Evolutionary conservation across 1,140 invertebrate species (phyloP).

Genomic region (Calephelis nemesis): DNA sequence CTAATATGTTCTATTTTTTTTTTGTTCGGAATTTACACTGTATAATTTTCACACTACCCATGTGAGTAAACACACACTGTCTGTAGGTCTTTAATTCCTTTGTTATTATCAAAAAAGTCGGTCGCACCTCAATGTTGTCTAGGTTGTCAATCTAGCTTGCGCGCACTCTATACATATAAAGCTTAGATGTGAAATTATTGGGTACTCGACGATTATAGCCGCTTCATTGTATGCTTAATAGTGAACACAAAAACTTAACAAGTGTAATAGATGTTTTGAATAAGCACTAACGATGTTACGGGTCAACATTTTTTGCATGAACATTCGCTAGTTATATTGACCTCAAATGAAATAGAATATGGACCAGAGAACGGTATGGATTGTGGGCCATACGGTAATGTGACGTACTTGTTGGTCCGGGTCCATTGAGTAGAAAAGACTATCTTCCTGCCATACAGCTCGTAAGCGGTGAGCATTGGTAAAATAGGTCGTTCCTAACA

Average conservation of each 20-base stretch:
- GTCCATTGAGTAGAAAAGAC: too few relatives aligned
- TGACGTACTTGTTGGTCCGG: neutral
- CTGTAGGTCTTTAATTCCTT: too few relatives aligned
- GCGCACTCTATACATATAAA: neutral
- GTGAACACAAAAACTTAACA: slow-evolving; percentile 11
- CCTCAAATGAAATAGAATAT: slow-evolving; percentile 1
- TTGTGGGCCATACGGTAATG: slow-evolving; percentile 3
- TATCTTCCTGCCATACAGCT: too few relatives aligned
- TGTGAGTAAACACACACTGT: too few relatives aligned
- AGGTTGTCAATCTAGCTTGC: too few relatives aligned
- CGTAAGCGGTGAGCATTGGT: too few relatives aligned
- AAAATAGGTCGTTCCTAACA: too few relatives aligned
- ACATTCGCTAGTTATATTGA: slow-evolving; percentile 11
- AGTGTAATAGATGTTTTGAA: slow-evolving; percentile 16
- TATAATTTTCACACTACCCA: too few relatives aligned
- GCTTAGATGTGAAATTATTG: neutral
- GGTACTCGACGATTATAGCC: slow-evolving; percentile 4
- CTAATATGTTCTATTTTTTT: too few relatives aligned
- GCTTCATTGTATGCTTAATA: slow-evolving; percentile 14
- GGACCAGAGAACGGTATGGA: slow-evolving; percentile 7
- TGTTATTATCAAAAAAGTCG: too few relatives aligned
- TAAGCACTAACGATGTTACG: slow-evolving; percentile 6
- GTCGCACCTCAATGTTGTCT: too few relatives aligned
- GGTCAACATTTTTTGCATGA: slow-evolving; percentile 7
- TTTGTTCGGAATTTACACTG: too few relatives aligned